Base-by-base conservation (phyloP, 1,140 invertebrate genomes). In the Pogonognathellus flavescens region DNA sequence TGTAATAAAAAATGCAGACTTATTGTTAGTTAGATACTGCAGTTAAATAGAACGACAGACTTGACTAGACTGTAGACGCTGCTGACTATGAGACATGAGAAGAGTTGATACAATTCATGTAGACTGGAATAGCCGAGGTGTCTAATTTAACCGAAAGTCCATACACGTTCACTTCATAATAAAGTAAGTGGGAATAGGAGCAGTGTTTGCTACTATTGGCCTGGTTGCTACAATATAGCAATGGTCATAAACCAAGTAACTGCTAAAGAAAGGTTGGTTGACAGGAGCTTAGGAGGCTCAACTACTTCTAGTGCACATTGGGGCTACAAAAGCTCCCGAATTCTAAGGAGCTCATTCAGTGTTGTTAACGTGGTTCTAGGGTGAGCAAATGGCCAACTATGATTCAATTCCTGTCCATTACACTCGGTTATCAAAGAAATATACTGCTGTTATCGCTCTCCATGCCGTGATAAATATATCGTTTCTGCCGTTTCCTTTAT, bases 191-290 rank as follows among this genome's bases (percentile, higher is more conserved):
- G 70, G 70, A 25, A 18, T 31, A 50, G 41, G 18, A 25, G 41
- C n/a, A 16, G 14, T 31, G 41, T 50, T 66, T 31, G 22, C 22
- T 66, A 14, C 22, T 25, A 66, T 20, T 66, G 4, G 20, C 62
- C 22, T 66, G 62, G 7, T n/a, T n/a, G n/a, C n/a, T 11, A 76
- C n/a, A 76, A 49, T 49, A 49, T 50, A 76, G 41, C 70, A 76
- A 49, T 76, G 70, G 70, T 76, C 70, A 76, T 76, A 76, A 76
- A 76, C 70, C 49, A 25, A 31, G 62, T 66, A 18, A 16, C 66
- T 14, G n/a, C 13, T 72, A 49, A 31, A 18, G 70, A 50, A 76
- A 18, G 25, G 70, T 50, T n/a, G 70, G n/a, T 50, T 50, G 31
- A 50, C 70, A 18, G 16, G n/a, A 50, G 25, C 70, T 76, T 76